Evolutionary conservation across 2,888 invertebrate genomes (phyloP).

Genomic region (Nowickia ferox): DNA sequence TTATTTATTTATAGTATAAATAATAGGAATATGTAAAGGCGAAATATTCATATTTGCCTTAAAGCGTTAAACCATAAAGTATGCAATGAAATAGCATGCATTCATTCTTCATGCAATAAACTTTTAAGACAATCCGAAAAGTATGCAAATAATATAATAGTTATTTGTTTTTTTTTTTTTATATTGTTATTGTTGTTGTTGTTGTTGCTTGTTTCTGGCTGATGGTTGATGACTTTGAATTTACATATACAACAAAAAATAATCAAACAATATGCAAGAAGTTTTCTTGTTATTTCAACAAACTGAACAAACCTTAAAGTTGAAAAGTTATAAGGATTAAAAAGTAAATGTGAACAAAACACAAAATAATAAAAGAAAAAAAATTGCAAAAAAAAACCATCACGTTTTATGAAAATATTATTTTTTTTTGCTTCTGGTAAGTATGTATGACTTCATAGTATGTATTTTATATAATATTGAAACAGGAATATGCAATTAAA

Average conservation of each 20-base stretch:
- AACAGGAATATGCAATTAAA: constrained; percentile 15
- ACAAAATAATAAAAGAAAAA: not conserved
- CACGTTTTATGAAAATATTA: not conserved
- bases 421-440: too few species aligned
- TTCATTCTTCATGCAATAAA: not conserved
- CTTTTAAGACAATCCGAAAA: constrained; percentile 56
- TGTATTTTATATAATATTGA: not conserved
- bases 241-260: constrained; percentile 33
- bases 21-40: constrained; percentile 1
- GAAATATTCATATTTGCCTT: constrained; percentile 41
- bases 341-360: constrained; percentile 11
- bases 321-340: constrained; percentile 47
- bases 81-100: constrained; percentile 55
- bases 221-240: constrained; percentile 44
- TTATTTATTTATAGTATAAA: not conserved
- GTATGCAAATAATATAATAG: constrained; percentile 61
- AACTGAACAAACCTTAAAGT: constrained; percentile 46
- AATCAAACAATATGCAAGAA: constrained; percentile 58
- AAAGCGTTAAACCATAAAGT: constrained; percentile 62
- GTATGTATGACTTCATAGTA: not conserved
- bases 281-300: constrained; percentile 45
- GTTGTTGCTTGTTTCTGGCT: constrained; percentile 19
- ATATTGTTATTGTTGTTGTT: not conserved
- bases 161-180: constrained; percentile 29
- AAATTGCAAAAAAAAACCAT: not conserved